Conservation (phyloP, 2,113 vertebrate species). For the Tor tambroides region DNA sequence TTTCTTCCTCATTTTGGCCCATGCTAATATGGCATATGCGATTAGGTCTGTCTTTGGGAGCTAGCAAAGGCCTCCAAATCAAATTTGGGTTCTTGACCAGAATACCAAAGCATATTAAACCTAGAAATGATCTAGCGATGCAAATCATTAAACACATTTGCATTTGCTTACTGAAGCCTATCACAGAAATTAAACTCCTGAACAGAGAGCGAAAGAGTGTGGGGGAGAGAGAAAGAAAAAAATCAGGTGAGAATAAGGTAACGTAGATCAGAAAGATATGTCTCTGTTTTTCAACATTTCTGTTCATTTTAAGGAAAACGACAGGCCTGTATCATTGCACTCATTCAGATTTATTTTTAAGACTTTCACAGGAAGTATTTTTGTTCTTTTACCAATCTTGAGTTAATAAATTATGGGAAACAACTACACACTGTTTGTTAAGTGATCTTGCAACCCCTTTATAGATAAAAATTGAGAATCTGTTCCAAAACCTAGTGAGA, state of each 20-base stretch:
- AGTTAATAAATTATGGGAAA: background rate
- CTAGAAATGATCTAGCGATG: constrained; percentile 88
- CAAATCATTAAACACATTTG: constrained; percentile 90
- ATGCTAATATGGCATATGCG: constrained; percentile 71
- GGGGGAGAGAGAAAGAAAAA: constrained; percentile 7
- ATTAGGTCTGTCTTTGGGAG: constrained; percentile 76
- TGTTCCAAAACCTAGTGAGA: too few species aligned
- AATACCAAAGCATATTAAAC: constrained; percentile 87
- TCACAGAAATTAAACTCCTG: constrained; percentile 82
- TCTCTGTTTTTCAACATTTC: background rate
- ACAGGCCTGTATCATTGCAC: background rate
- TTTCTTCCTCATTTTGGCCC: constrained; percentile 68
- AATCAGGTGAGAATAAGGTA: constrained; percentile 24
- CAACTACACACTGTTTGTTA: background rate
- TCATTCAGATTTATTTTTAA: background rate
- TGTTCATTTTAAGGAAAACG: background rate
- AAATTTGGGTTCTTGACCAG: constrained; percentile 86
- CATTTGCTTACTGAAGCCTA: constrained; percentile 88
- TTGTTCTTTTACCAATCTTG: background rate
- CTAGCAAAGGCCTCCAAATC: constrained; percentile 74
- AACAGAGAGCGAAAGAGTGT: constrained; percentile 30
- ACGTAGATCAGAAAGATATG: constrained; percentile 30
- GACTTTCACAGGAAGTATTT: background rate
- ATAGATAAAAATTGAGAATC: too few species aligned
- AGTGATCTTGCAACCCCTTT: background rate